These are phyloP conservation scores for Diaprepes abbreviatus DNA, from an alignment of 2,888 invertebrate species.

Conservation along the genomic window DNA sequence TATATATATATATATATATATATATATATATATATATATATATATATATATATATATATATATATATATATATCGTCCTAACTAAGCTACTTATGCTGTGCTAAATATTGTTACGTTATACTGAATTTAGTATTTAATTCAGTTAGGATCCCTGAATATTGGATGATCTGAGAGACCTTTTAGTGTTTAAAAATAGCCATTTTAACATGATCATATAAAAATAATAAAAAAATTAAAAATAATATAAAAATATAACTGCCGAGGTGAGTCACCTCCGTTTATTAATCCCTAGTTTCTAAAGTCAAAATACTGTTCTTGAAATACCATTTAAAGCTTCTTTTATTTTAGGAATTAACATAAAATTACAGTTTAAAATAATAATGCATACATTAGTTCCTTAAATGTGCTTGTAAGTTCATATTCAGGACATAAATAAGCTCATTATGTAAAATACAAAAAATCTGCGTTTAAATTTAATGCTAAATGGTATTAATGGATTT, in stretches of 20 bases:
- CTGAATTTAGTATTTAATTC: too few relatives aligned
- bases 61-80: too few relatives aligned
- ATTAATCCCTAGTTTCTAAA: slow-evolving; percentile 8
- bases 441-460: slow-evolving; percentile 33
- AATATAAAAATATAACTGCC: background rate
- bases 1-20: too few relatives aligned
- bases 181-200: too few relatives aligned
- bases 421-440: slow-evolving; percentile 34
- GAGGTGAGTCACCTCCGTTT: slow-evolving; percentile 8
- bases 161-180: too few relatives aligned
- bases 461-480: slow-evolving; percentile 7
- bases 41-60: too few relatives aligned
- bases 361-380: slow-evolving; percentile 24
- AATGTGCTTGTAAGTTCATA: slow-evolving; percentile 23
- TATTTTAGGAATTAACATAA: slow-evolving; percentile 26
- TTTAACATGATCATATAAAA: too few relatives aligned
- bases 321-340: slow-evolving; percentile 28
- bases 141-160: too few relatives aligned
- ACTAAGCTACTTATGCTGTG: too few relatives aligned
- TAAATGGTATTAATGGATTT: slow-evolving; percentile 10
- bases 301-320: slow-evolving; percentile 15
- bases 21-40: too few relatives aligned
- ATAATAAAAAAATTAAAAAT: too few relatives aligned
- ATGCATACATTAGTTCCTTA: slow-evolving; percentile 28
- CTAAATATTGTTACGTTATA: too few relatives aligned